Conservation (phyloP, 2,888 invertebrate genomes). For the Xestia ashworthii region DNA sequence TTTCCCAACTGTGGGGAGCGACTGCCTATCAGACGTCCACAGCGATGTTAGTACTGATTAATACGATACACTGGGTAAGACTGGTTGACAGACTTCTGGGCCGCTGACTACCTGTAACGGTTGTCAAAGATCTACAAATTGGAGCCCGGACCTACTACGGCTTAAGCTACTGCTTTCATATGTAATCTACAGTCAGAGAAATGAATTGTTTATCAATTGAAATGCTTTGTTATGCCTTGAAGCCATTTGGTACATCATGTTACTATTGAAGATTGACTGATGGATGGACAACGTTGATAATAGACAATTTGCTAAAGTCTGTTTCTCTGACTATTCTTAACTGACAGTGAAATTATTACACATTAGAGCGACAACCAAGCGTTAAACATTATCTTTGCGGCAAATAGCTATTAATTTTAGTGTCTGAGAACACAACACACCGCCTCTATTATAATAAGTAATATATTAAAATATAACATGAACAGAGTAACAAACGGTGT, state of each 20-base stretch:
- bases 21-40: neutral
- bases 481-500: constrained; percentile 83
- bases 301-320: neutral
- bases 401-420: constrained; percentile 75
- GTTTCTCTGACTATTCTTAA: neutral
- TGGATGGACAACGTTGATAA: neutral
- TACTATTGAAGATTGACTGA: neutral
- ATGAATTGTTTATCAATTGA: neutral
- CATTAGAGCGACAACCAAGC: constrained; percentile 65
- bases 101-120: neutral
- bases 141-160: neutral
- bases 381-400: constrained; percentile 75
- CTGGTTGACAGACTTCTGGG: neutral
- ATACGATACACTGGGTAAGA: neutral
- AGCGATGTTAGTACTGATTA: neutral
- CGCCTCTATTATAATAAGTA: constrained; percentile 37
- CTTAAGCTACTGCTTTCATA: neutral
- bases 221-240: too few species aligned
- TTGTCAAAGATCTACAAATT: neutral
- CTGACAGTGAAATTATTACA: neutral
- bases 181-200: neutral
- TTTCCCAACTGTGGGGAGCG: neutral
- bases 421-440: constrained; percentile 66
- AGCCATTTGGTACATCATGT: neutral
- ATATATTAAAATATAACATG: constrained; percentile 68